Evolutionary conservation across 2,797 vertebrate genomes (phyloP).

Genomic region (Menidia menidia): DNA sequence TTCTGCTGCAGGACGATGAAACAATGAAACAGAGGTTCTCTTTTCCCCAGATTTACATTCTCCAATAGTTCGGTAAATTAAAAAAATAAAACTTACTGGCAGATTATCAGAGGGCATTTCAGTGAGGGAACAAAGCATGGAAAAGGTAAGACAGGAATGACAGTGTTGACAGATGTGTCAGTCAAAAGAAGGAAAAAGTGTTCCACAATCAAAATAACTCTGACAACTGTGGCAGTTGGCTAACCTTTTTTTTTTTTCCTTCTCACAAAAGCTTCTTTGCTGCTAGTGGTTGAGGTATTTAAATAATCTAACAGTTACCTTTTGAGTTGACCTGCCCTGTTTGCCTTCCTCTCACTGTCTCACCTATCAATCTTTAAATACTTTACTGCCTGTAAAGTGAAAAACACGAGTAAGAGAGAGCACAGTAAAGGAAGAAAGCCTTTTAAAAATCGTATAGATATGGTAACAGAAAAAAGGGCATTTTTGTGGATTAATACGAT

Average conservation of each 20-base stretch:
- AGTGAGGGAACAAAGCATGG: constrained; percentile 59
- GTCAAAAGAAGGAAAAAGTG: constrained; percentile 54
- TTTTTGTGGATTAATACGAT: background rate
- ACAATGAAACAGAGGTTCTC: constrained; percentile 24
- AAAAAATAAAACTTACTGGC: constrained; percentile 53
- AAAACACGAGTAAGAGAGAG: background rate
- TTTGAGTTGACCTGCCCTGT: constrained; percentile 34
- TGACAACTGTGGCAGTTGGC: constrained; percentile 44
- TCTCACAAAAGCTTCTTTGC: constrained; percentile 20
- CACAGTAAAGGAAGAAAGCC: background rate
- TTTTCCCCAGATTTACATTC: constrained; percentile 26
- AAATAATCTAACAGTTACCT: constrained; percentile 32
- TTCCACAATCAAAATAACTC: constrained; percentile 59
- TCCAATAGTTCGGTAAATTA: constrained; percentile 42
- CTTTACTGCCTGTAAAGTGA: background rate
- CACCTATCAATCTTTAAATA: constrained; percentile 22
- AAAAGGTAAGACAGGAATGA: constrained; percentile 53
- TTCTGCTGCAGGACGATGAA: background rate
- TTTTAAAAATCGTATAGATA: background rate
- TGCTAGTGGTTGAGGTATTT: constrained; percentile 44
- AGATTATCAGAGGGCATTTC: constrained; percentile 66
- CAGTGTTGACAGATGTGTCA: constrained; percentile 71
- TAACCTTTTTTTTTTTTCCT: constrained; percentile 24
- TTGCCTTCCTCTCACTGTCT: constrained; percentile 10
- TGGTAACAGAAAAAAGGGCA: background rate